Conservation (phyloP, 30 jellyfish, hydroid and myxozoan genomes). For the Aurelia aurita region DNA sequence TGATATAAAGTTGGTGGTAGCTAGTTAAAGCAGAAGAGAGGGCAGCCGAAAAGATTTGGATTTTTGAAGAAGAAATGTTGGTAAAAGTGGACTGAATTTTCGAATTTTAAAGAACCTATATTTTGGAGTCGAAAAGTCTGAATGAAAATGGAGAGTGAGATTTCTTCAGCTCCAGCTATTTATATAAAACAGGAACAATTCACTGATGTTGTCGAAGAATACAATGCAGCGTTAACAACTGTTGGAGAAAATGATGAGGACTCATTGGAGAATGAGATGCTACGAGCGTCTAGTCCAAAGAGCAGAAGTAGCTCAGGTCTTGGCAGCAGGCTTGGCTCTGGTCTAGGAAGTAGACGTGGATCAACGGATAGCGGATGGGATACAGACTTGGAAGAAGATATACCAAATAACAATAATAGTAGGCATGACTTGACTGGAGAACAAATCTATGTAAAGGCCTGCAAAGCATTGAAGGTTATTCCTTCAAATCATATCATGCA, state of each 20-base stretch:
- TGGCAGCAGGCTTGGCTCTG: neutral
- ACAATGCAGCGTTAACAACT: constrained; percentile 15
- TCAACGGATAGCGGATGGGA: constrained; percentile 73
- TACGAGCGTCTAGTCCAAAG: neutral
- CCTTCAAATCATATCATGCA: constrained; percentile 67
- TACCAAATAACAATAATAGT: neutral
- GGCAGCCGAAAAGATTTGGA: no score
- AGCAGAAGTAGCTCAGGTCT: neutral
- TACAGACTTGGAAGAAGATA: constrained; percentile 61
- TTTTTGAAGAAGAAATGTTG: no score
- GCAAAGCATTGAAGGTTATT: constrained; percentile 32
- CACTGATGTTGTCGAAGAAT: constrained; percentile 45
- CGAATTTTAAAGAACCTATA: no score
- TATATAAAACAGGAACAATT: constrained; percentile 3
- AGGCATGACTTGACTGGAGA: constrained; percentile 55
- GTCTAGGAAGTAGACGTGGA: neutral
- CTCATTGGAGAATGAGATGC: no score
- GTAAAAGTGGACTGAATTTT: no score
- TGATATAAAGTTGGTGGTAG: no score
- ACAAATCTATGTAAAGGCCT: constrained; percentile 17
- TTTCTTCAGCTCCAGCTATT: constrained; percentile 6
- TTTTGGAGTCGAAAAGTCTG: no score
- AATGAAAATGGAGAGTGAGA: constrained; percentile 11
- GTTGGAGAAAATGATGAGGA: neutral
- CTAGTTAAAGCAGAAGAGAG: no score